phyloP scores from a whole-genome alignment of 2,113 vertebrate genomes.

The Corydoras maculifer region DNA sequence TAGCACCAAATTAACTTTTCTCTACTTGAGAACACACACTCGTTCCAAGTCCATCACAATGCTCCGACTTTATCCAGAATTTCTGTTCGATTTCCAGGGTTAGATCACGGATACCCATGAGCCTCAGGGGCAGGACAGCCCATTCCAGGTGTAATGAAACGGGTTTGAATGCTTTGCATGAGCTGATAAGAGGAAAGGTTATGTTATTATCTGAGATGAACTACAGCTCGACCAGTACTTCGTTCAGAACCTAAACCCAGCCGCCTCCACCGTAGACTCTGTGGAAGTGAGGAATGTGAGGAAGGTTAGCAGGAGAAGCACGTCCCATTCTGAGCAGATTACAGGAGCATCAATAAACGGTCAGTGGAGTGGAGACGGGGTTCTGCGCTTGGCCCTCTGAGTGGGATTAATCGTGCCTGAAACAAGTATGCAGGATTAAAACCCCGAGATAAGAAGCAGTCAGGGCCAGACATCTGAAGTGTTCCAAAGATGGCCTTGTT shows the following conservation, averaged over 20 bases:
- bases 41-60: constrained; percentile 44
- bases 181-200: not conserved
- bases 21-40: constrained; percentile 45
- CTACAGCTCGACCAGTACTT: no score
- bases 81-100: not conserved
- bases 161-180: not conserved
- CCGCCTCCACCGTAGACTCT: no score
- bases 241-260: no score
- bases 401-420: not conserved
- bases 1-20: constrained; percentile 14
- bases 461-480: constrained; percentile 12
- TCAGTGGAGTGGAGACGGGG: not conserved
- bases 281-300: no score
- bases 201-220: not conserved
- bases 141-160: no score
- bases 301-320: no score
- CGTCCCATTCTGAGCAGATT: no score
- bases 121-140: no score
- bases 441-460: constrained; percentile 3
- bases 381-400: not conserved
- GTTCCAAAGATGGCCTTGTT: constrained; percentile 23
- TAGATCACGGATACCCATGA: not conserved
- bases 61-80: not conserved
- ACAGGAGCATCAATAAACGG: not conserved
- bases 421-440: constrained; percentile 1